A percentile compares a stretch with the other conserved stretches of the same genome.
phyloP scores from a whole-genome alignment of 2,797 vertebrate genomes.

The Ispidina lecontei region DNA sequence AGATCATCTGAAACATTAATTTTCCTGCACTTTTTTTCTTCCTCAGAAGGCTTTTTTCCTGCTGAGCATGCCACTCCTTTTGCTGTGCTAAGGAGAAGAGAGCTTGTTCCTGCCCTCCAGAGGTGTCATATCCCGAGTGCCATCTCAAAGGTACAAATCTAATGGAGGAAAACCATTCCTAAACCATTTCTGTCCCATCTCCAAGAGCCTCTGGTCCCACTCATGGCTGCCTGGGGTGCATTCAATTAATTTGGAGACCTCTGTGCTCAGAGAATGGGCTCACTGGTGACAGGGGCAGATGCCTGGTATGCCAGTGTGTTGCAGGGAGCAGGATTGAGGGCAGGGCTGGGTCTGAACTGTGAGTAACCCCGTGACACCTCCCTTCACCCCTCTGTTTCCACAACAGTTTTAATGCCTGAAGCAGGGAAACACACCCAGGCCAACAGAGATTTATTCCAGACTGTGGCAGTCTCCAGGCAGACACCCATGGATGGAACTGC shows the following conservation, averaged over 20 bases:
- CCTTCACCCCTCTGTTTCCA: neutral
- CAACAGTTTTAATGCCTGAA: neutral
- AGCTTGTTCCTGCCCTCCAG: neutral
- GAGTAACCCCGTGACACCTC: neutral
- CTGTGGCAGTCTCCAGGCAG: neutral
- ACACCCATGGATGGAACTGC: neutral
- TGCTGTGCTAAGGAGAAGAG: neutral
- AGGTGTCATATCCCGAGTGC: neutral
- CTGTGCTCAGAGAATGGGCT: neutral
- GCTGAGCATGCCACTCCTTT: neutral
- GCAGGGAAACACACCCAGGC: constrained; percentile 20
- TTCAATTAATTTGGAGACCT: neutral
- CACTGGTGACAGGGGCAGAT: fast-evolving
- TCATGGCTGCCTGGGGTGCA: neutral
- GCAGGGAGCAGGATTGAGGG: neutral
- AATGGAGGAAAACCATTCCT: neutral
- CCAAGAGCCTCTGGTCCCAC: neutral
- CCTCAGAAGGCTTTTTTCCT: neutral
- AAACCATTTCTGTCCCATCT: neutral
- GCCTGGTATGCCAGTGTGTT: fast-evolving
- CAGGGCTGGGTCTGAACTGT: constrained; percentile 1
- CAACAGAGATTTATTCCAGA: neutral
- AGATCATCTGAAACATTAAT: neutral
- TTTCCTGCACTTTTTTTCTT: neutral
- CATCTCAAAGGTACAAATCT: fast-evolving